Conservation (phyloP, 1,140 invertebrate genomes). For the Notospermus geniculatus region DNA sequence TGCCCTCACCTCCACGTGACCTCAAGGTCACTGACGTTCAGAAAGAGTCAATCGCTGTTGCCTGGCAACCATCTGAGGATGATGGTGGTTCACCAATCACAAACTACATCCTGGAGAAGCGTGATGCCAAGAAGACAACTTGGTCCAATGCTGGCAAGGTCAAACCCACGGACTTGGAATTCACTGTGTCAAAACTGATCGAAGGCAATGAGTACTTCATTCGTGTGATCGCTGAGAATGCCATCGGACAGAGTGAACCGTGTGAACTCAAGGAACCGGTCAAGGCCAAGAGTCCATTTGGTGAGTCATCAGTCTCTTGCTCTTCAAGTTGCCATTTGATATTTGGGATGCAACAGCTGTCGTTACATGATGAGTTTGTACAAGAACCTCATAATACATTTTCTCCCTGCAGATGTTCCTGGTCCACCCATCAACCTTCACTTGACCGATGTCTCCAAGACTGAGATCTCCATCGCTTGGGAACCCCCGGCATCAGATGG, state of each 20-base stretch:
- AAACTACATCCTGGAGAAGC: conserved; percentile 88
- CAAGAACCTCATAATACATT: no score
- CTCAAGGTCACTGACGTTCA: conserved; percentile 73
- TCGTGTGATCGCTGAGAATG: conserved; percentile 92
- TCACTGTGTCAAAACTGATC: conserved; percentile 87
- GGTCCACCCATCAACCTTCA: conserved; percentile 80
- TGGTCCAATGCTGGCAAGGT: conserved; percentile 53
- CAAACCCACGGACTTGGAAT: conserved; percentile 52
- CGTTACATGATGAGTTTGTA: no score
- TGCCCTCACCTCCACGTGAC: conserved; percentile 1
- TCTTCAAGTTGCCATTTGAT: not conserved
- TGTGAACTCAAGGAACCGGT: conserved; percentile 73
- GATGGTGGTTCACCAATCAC: conserved; percentile 90
- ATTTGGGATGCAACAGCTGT: no score
- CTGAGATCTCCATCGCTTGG: conserved; percentile 89
- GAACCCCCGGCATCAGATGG: conserved; percentile 66
- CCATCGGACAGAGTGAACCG: conserved; percentile 90
- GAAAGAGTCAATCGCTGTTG: conserved; percentile 80
- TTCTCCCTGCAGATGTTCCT: conserved; percentile 73
- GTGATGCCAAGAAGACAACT: conserved; percentile 23
- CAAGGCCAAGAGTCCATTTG: conserved; percentile 89
- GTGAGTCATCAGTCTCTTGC: conserved; percentile 58
- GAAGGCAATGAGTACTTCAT: conserved; percentile 91
- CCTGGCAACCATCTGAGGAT: conserved; percentile 84
- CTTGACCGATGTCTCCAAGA: conserved; percentile 78